These are phyloP conservation scores for Gnathonemus longibarbis DNA, from an alignment of 2,113 vertebrate genomes.

Conservation along the genomic window DNA sequence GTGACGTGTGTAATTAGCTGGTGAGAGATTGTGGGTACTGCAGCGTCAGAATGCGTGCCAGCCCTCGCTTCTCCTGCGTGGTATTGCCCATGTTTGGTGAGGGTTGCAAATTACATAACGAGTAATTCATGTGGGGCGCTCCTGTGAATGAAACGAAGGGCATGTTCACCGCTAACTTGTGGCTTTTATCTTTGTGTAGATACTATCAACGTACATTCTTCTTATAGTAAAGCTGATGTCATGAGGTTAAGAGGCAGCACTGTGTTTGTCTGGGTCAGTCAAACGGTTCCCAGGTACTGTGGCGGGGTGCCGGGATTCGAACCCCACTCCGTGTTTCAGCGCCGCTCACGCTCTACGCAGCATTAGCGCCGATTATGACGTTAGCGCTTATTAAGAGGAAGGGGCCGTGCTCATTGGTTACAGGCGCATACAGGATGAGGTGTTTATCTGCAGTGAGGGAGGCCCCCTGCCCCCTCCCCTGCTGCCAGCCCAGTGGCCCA, in stretches of 20 bases:
- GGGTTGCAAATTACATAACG: conserved; percentile 24
- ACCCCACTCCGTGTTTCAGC: neutral
- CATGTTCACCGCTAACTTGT: neutral
- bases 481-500: neutral
- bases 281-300: neutral
- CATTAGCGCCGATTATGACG: neutral
- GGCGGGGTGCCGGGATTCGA: neutral
- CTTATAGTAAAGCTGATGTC: neutral
- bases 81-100: neutral
- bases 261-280: neutral
- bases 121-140: neutral
- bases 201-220: neutral
- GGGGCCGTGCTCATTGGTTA: neutral
- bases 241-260: neutral
- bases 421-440: neutral
- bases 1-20: neutral
- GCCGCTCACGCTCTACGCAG: too few species aligned
- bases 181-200: neutral
- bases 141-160: neutral
- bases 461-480: neutral
- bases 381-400: neutral
- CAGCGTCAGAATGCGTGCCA: too few species aligned
- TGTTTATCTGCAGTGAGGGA: neutral
- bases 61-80: neutral
- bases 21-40: neutral